Evolutionary conservation across 2,113 vertebrate genomes (phyloP), one percentile per base, ranked within the genome.

Genomic region (Salvator merianae): DNA sequence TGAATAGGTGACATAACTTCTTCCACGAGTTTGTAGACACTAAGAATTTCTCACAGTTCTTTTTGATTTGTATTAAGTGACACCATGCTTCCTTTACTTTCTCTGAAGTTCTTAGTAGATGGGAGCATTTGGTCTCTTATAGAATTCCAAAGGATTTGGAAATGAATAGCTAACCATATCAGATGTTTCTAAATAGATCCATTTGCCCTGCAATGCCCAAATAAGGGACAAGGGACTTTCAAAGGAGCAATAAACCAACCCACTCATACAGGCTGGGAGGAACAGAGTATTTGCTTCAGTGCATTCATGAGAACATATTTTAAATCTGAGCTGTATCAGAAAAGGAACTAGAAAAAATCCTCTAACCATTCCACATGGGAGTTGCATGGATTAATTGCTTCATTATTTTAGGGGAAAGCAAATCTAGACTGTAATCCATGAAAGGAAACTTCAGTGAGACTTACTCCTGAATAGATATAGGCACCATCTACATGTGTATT

Each of bases 1-100:
- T 10, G 77, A 93, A 81, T 83, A 81, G 24, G 68, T 86, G 83
- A 83, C 71, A 77, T 84, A 86, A 93, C 79, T 32, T n/a, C n/a
- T n/a, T 94, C 91, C 90, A 76, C n/a, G 84, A 62, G 76, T 86
- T 68, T 62, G 50, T 55, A 87, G 76, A 90, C 84, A 8, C 81
- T 86, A 89, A 86, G 92, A 84, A 91, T 72, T 83, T 86, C 63
- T n/a, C 91, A 72, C 53, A 72, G 86, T 89, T 85, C 82, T 32
- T 90, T 92, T 88, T 1, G 1, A 85, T 91, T 92, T 94, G 66
- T 72, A 88, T 81, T 86, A 90, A 94, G 79, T 83, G 80, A 91
- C 92, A 94, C 93, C 93, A 92, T 73, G 78, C 77, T 92, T 93
- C 83, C 81, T 83, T 91, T 74, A 69, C 86, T 88, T 94, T 93